Base-by-base conservation (phyloP, 2,113 vertebrate genomes). In the Bubo blakistoni region DNA sequence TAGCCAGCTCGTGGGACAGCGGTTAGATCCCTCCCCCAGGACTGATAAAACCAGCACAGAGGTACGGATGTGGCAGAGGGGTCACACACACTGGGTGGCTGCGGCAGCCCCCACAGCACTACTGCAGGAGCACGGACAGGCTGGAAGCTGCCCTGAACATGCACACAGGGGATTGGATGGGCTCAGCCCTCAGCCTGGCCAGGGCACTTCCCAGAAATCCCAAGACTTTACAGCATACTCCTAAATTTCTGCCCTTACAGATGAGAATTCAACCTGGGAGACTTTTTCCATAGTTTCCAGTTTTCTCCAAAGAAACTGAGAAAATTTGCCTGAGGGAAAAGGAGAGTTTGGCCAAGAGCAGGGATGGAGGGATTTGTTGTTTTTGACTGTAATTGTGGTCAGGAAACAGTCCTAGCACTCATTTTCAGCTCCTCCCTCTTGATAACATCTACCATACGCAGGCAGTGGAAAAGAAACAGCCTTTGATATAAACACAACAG, bases 371-470 rank as follows among this genome's bases (percentile, higher is more conserved):
- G 65, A 95, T 91, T 80, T 85, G 92, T 46, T 94, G 78, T 5
- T 96, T 92, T 81, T 80, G 59, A 80, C 84, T 80, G 42, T 49
- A 49, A 15, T 1, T 34, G 70, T 38, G 87, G 52, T 70, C 93
- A 97, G 95, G 95, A 97, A 97, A 86, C 59, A 44, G 88, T 92
- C 87, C 79, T 54, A n/a, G 85, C 1, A 5, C 87, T 96, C 38
- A 9, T 58, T 85, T 94, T 67, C 67, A 36, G 94, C 96, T 95
- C 94, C 97, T 94, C 94, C 95, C 96, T 91, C 88, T 32, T 0
- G 90, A 96, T 97, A 97, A 95, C 76, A 96, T 96, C 96, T 91
- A 57, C 92, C 66, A 7, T 38, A 76, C 21, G 0, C 77, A 87
- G 51, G 49, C 89, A 69, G 84, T 51, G 66, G 89, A 92, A 73